Percentiles rank a stretch among this genome's conserved stretches.
Evolutionary conservation across 2,888 invertebrate species (phyloP).

Genomic region (Melanargia galathea): DNA sequence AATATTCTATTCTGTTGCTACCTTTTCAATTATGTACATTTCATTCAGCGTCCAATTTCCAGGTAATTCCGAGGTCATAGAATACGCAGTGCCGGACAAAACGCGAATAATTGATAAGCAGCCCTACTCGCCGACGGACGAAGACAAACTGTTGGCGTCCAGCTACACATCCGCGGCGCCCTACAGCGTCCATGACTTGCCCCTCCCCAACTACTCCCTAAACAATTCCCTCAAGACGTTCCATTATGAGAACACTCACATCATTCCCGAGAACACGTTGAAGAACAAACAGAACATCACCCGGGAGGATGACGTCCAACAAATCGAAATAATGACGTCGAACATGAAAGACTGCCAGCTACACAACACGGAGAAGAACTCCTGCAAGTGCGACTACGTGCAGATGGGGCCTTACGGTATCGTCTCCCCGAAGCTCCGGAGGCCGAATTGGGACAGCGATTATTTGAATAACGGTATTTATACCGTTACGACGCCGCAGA

Average conservation of each 20-base stretch:
- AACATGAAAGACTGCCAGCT: slow-evolving; percentile 76
- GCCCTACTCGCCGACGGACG: slow-evolving; percentile 78
- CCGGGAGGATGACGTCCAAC: slow-evolving; percentile 73
- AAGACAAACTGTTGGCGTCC: slow-evolving; percentile 76
- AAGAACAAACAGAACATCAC: slow-evolving; percentile 74
- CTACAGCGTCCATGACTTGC: slow-evolving; percentile 73
- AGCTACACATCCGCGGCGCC: slow-evolving; percentile 66
- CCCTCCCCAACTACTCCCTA: slow-evolving; percentile 83
- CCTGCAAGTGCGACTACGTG: slow-evolving; percentile 76
- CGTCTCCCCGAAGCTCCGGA: slow-evolving; percentile 66
- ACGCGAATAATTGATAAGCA: slow-evolving; percentile 71
- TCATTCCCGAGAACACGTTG: slow-evolving; percentile 72
- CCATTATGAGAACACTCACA: slow-evolving; percentile 76
- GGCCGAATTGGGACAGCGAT: slow-evolving; percentile 72
- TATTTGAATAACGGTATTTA: slow-evolving; percentile 73
- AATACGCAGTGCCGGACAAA: slow-evolving; percentile 80
- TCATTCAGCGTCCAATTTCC: slow-evolving; percentile 44
- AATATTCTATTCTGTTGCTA: no score
- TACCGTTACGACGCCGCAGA: slow-evolving; percentile 73
- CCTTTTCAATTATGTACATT: slow-evolving; percentile 13
- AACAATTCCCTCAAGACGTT: slow-evolving; percentile 81
- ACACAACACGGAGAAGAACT: slow-evolving; percentile 70
- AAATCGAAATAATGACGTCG: slow-evolving; percentile 73
- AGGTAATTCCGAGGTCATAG: slow-evolving; percentile 75
- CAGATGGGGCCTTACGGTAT: slow-evolving; percentile 75